Evolutionary conservation across 2,113 vertebrate species (phyloP).

Genomic region (Odontophorus gujanensis): DNA sequence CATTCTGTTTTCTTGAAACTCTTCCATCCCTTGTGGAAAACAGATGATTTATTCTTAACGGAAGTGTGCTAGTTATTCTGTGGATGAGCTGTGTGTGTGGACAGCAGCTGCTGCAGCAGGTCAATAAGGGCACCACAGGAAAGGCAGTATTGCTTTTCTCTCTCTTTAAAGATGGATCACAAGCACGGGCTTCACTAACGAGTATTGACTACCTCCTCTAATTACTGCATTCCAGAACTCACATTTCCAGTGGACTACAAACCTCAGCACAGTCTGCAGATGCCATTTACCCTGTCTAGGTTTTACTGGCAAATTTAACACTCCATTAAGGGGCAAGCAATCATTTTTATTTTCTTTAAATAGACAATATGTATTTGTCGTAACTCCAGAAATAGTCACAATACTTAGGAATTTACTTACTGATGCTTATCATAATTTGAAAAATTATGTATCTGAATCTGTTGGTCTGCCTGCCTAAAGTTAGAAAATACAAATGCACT

Average conservation of each 20-base stretch:
- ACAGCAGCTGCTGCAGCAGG: background rate
- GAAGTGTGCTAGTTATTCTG: background rate
- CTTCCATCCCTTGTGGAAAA: background rate
- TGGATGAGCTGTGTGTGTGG: background rate
- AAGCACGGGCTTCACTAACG: background rate
- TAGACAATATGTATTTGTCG: accelerated
- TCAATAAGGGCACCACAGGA: background rate
- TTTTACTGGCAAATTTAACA: background rate
- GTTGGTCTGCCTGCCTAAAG: background rate
- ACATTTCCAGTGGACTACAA: background rate
- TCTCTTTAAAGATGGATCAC: background rate
- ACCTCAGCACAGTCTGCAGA: background rate
- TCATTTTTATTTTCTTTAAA: background rate
- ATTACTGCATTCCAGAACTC: background rate
- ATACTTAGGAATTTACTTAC: background rate
- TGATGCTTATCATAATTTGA: background rate
- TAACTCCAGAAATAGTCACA: background rate
- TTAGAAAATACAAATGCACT: background rate
- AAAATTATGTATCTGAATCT: background rate
- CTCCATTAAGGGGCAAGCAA: background rate
- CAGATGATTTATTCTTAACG: background rate
- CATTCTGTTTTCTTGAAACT: background rate
- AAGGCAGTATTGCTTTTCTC: background rate
- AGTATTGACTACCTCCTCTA: background rate
- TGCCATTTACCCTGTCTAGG: background rate